Base-by-base conservation (phyloP, 2,888 invertebrate species). In the Steinernema hermaphroditum region DNA sequence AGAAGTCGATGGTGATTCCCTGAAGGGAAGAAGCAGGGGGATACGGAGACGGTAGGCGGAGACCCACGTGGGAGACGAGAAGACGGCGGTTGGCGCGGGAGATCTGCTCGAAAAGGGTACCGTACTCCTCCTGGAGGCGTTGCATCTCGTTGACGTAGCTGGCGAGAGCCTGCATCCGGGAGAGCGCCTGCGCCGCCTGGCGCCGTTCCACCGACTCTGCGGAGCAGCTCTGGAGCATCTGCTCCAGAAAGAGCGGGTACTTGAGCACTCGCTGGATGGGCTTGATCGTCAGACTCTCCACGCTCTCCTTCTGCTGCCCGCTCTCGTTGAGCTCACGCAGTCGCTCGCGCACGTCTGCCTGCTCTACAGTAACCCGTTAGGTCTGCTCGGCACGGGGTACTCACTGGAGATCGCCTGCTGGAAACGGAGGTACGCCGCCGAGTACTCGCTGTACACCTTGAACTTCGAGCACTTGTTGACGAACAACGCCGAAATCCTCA, bases 111-210 rank as follows among this genome's bases (percentile, higher is more conserved):
- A 75, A 44, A 12, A 72, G 71, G 49, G 32, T 43, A 37, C 76
- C 79, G 69, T 82, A 81, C 49, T 82, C 79, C 72, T 84, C 84
- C 50, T 83, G 80, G 34, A 84, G 77, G 24, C 83, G 54, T 68
- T 83, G 82, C 84, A 84, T 84, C 69, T 84, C 83, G 71, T 84
- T 84, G 68, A 84, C 81, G 68, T 83, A 84, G 46, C 79, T 82
- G 27, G 82, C 82, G 16, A 83, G 72, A 8, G 81, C 80, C 54
- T 82, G 81, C 82, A 83, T 83, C 68, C 81, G 80, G 32, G 76
- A 72, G 4, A 79, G 71, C 2, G 83, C 82, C 24, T 76, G 72
- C 12, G 54, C 19, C n/a, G 44, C 44, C 71, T 76, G 77, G 16
- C 46, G 22, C 34, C 49, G 41, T 54, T 77, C 74, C 34, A 74